Evolutionary conservation across 2,888 invertebrate genomes (phyloP), one percentile per base, ranked within the genome.

Genomic region (Nebria brevicollis): DNA sequence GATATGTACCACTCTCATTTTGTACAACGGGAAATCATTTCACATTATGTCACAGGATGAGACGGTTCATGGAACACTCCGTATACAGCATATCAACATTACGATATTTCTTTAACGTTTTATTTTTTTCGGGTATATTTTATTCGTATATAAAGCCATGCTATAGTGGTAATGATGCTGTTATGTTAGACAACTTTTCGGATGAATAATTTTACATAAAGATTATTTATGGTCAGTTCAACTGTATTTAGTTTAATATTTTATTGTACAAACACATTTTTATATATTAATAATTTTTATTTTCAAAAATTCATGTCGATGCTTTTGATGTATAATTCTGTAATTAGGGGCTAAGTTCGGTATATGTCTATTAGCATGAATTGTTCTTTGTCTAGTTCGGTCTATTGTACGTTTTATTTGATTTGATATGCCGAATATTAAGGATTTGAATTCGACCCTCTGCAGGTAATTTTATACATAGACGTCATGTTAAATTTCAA

Each of bases 11-110:
- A 75, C 75, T 79, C 75, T 72, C 42, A 68, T 65, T 54, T 54
- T 34, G 79, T 79, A 75, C 79, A 75, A 70, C 68, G 54, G 75
- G 79, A 79, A 79, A 79, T 79, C 79, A 79, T 79, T 79, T 79
- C 79, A 65, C 79, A 79, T 79, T 79, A 79, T 79, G 79, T 79
- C 79, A 79, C 74, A 64, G 20, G 42, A 25, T 72, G 77, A 70
- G 25, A 34, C 13, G 70, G 70, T 70, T 70, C 70, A 70, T 34
- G 34, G 70, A 20, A 70, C 26, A 70, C 34, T 70, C 13, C 70
- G 3, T 13, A 20, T 54, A 54, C 54, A 54, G 2, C 54, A 54
- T 13, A 54, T 54, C 4, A 54, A 54, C 54, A 54, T 54, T 54
- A 54, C 54, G 54, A 54, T 54, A 54, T 54, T 54, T 54, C 54